A percentile compares a stretch with the other conserved stretches of the same genome.
phyloP scores from a whole-genome alignment of 2,797 vertebrate species.

The Gila robusta region DNA sequence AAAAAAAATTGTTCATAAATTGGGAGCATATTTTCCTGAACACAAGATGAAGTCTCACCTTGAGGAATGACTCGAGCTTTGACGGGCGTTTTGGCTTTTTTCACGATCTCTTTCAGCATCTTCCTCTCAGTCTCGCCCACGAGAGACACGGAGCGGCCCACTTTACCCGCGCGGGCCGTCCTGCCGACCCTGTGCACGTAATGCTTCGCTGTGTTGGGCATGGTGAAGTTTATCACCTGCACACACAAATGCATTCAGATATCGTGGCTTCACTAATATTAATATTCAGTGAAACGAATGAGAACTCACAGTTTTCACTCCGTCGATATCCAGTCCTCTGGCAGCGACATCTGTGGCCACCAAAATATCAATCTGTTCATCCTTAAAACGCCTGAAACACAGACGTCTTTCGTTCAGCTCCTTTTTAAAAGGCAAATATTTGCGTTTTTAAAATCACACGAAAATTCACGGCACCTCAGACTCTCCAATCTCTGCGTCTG shows the following conservation, averaged over 20 bases:
- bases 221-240: slow-evolving; percentile 98
- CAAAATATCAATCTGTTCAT: slow-evolving; percentile 96
- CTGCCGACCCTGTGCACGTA: slow-evolving; percentile 96
- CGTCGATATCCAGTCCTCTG: slow-evolving; percentile 93
- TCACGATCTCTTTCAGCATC: slow-evolving; percentile 95
- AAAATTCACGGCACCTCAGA: slow-evolving; percentile 77
- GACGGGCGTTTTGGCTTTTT: slow-evolving; percentile 85
- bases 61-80: slow-evolving; percentile 93
- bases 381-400: slow-evolving; percentile 89
- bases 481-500: slow-evolving; percentile 94
- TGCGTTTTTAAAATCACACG: not conserved
- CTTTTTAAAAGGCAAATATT: not conserved
- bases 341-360: slow-evolving; percentile 97
- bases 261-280: not conserved
- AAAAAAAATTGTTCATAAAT: not conserved
- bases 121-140: slow-evolving; percentile 94
- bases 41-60: slow-evolving; percentile 73
- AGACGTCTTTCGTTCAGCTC: not conserved
- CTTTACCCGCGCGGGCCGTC: slow-evolving; percentile 90
- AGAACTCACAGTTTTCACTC: slow-evolving; percentile 92
- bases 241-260: not conserved
- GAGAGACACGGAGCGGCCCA: slow-evolving; percentile 92
- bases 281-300: not conserved
- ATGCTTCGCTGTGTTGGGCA: slow-evolving; percentile 95
- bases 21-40: not conserved